Base-by-base conservation (phyloP, 2,888 invertebrate species). In the Chrysolina haemoptera region DNA sequence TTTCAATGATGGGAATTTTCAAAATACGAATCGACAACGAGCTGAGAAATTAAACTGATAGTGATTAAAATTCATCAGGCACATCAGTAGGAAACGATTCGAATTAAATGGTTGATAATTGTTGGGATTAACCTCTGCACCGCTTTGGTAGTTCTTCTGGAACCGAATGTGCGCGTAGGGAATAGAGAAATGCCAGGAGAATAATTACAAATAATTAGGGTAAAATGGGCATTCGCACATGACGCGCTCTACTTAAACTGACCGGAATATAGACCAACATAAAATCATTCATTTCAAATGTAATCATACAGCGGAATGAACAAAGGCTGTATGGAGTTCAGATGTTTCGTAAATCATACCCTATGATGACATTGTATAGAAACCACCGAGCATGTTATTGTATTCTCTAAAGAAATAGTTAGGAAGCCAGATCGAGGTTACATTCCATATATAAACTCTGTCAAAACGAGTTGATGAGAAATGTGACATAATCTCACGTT, bases 111-210 rank as follows among this genome's bases (percentile, higher is more conserved):
- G 18, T 16, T 50, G 18, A 50, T 9, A 50, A 50, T 50, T n/a
- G 50, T 16, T n/a, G 8, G 14, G 9, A 50, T 50, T 50, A 50
- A 50, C n/a, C 18, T 8, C n/a, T 9, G 50, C n/a, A 16, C 50
- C 9, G 50, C n/a, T n/a, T 5, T 50, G 50, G 50, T 8, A 50
- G 18, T 50, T 50, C 50, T 50, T 50, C 16, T n/a, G 50, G 50
- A 50, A 16, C 50, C 9, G 16, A 50, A 50, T 50, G 50, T 50
- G 50, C n/a, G 16, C 50, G 8, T 50, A 10, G 50, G 50, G 50
- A 50, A 8, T 50, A 50, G 50, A n/a, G 50, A 50, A 50, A 50
- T 50, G 50, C 50, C 50, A 16, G 50, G 50, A 50, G 50, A 50
- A 50, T 50, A 18, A 50, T 50, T 50, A 50, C 50, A 50, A 16